Percentiles rank a stretch among this genome's conserved stretches.
These are phyloP conservation scores for Seriola quinqueradiata DNA, from an alignment of 2,113 vertebrate genomes.

Conservation along the genomic window DNA sequence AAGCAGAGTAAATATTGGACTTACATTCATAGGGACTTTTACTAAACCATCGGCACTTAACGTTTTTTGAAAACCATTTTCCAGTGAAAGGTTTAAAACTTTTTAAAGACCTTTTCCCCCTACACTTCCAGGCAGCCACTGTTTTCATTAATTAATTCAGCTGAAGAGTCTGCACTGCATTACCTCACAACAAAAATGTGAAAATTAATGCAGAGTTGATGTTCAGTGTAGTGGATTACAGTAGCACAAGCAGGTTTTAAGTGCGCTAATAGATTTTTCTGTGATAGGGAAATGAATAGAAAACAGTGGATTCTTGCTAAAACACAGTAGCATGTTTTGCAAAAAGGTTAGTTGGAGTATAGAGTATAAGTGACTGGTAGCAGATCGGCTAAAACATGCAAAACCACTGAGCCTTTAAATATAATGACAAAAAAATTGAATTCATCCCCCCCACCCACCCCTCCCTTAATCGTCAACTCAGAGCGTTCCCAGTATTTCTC, in stretches of 20 bases:
- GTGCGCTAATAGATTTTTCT: background rate
- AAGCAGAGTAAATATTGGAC: background rate
- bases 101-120: background rate
- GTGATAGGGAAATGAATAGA: background rate
- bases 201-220: background rate
- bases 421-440: background rate
- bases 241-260: background rate
- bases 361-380: background rate
- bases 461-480: background rate
- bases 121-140: background rate
- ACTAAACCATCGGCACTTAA: background rate
- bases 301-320: background rate
- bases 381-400: slow-evolving; percentile 1
- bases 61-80: background rate
- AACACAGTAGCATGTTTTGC: background rate
- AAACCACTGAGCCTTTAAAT: slow-evolving; percentile 7
- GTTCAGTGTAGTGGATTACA: background rate
- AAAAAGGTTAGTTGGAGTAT: background rate
- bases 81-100: background rate
- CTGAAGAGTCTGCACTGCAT: background rate
- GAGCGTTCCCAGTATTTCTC: slow-evolving; percentile 6
- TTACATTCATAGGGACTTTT: background rate
- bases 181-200: background rate
- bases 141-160: background rate
- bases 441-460: no score